Evolutionary conservation across 2,113 vertebrate species (phyloP), one percentile per base, ranked within the genome.

Genomic region (Macquaria ambigua): DNA sequence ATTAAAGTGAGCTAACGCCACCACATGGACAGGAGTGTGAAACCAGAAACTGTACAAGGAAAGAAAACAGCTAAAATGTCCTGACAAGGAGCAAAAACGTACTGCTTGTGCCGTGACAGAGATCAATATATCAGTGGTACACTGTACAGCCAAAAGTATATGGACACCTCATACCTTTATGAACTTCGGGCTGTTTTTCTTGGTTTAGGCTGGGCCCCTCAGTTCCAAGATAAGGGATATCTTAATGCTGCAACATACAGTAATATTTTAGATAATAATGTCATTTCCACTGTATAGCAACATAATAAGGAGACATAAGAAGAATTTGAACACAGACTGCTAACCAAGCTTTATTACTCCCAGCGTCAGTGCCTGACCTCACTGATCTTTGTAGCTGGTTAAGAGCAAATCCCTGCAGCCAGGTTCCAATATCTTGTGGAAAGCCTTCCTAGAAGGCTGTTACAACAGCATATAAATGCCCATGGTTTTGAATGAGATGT

Each of bases 1-100:
- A 1, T 12, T 0, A 3, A 4, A 2, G 23, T 4, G n/a, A 5
- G 25, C 21, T 67, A 70, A 0, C 74, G 89, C 89, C 92, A 15
- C 71, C 90, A 9, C 1, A 3, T 69, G 93, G 85, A 61, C 68
- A 2, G 74, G 63, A 84, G 66, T 18, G 21, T 2, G 23, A 75
- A 20, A 18, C 1, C 0, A 14, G 2, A 8, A 15, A 0, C 23
- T 8, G 62, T 6, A 39, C n/a, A 63, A n/a, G 58, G 72, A 8
- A 61, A 15, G 25, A 12, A 5, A 43, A 16, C 39, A 28, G 39
- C 15, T 43, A 20, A 8, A 37, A 20, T 61, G 28, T 9, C 9
- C 8, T 16, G 6, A 72, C 5, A 21, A 53, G 6, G 8, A 21
- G 10, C 15, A 4, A 8, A 61, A 61, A 43, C 3, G 12, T 8